Percentiles rank a stretch among this genome's conserved stretches.
phyloP scores from a whole-genome alignment of 2,797 vertebrate species.

The Pantherophis vulpinus region DNA sequence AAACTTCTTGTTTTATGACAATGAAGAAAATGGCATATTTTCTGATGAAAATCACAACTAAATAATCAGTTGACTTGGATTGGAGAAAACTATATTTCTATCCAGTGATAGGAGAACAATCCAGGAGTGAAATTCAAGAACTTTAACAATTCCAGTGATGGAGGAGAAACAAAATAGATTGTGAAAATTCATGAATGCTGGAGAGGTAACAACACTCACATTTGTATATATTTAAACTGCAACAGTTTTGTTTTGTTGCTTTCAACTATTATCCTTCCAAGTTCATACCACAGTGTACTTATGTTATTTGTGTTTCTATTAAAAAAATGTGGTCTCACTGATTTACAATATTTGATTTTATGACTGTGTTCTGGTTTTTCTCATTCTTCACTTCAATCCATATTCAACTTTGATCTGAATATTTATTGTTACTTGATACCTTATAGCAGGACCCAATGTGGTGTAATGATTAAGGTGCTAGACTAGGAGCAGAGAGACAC shows the following conservation, averaged over 20 bases:
- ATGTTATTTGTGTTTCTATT: neutral
- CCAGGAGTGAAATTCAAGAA: too few relatives aligned
- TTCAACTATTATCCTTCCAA: neutral
- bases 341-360: neutral
- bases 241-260: neutral
- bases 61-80: neutral
- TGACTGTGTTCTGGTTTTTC: neutral
- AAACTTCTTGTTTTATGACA: neutral
- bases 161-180: neutral
- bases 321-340: neutral
- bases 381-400: neutral
- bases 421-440: neutral
- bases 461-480: neutral
- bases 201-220: neutral
- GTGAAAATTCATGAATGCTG: neutral
- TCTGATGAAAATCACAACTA: neutral
- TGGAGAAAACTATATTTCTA: too few relatives aligned
- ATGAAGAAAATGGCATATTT: neutral
- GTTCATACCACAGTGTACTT: neutral
- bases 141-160: too few relatives aligned
- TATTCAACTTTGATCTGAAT: neutral
- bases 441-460: neutral
- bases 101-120: too few relatives aligned
- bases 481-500: neutral
- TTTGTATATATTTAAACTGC: neutral